Percentiles rank a stretch among this genome's conserved stretches.
These are phyloP conservation scores for Serilophus lunatus DNA, from an alignment of 2,113 vertebrate species.

Conservation along the genomic window DNA sequence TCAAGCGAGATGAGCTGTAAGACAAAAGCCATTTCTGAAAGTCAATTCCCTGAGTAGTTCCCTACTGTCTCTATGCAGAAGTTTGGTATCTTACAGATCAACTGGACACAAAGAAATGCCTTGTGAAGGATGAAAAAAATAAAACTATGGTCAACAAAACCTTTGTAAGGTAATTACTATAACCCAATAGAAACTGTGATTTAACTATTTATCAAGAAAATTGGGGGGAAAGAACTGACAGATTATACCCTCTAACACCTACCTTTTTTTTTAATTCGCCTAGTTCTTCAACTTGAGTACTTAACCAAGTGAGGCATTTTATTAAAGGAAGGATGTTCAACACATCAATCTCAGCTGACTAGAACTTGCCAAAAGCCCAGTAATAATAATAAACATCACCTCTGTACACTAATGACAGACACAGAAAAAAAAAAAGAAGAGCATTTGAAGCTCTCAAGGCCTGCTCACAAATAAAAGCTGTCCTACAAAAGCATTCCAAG, in stretches of 20 bases:
- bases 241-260: not conserved
- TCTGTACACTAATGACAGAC: not conserved
- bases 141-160: not conserved
- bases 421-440: not conserved
- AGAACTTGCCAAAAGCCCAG: not conserved
- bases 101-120: not conserved
- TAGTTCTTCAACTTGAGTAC: not conserved
- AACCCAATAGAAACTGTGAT: not conserved
- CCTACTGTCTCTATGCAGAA: not conserved
- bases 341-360: not conserved
- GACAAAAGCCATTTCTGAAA: not conserved
- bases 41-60: rapidly evolving
- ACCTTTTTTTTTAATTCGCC: not conserved
- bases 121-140: not conserved
- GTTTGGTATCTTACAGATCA: not conserved
- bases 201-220: not conserved
- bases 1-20: not conserved
- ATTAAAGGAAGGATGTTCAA: not conserved
- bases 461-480: not conserved
- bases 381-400: not conserved
- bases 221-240: not conserved
- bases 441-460: not conserved
- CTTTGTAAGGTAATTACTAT: not conserved
- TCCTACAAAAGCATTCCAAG: not conserved
- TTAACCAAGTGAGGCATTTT: not conserved